phyloP scores from a whole-genome alignment of 2,113 vertebrate genomes.

The Conger conger region DNA sequence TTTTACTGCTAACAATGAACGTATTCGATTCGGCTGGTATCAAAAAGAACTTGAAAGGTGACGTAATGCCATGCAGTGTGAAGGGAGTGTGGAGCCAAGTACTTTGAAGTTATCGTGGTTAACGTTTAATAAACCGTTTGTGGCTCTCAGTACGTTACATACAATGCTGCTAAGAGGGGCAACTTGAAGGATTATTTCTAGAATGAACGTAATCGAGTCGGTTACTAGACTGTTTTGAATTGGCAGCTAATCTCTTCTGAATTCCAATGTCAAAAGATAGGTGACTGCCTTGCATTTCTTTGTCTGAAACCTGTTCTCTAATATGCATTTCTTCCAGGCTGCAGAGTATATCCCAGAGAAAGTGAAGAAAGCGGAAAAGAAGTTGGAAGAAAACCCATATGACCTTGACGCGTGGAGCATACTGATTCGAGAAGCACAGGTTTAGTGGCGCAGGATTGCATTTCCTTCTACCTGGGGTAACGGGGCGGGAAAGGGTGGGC shows the following conservation, averaged over 20 bases:
- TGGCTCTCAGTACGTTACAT: too few species aligned
- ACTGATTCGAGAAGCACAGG: constrained; percentile 99
- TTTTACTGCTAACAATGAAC: too few species aligned
- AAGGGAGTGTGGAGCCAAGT: background rate
- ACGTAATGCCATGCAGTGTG: background rate
- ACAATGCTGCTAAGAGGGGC: too few species aligned
- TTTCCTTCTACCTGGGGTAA: constrained; percentile 85
- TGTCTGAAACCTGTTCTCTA: background rate
- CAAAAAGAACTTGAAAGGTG: background rate
- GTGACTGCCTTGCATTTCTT: background rate
- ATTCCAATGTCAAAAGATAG: too few species aligned
- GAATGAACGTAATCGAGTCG: too few species aligned
- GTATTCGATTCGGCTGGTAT: background rate
- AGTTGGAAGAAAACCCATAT: constrained; percentile 99
- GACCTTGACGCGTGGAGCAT: constrained; percentile 99
- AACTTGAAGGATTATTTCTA: too few species aligned
- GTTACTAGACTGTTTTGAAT: too few species aligned
- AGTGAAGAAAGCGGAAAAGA: constrained; percentile 99
- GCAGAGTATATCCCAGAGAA: constrained; percentile 97
- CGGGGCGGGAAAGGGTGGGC: constrained; percentile 36
- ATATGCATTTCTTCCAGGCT: constrained; percentile 68
- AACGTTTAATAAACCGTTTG: too few species aligned
- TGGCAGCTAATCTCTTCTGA: too few species aligned
- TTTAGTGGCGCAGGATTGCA: constrained; percentile 99
- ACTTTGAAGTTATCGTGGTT: background rate